Conservation (phyloP, 2,113 vertebrate genomes). For the Sylvilagus bachmani region DNA sequence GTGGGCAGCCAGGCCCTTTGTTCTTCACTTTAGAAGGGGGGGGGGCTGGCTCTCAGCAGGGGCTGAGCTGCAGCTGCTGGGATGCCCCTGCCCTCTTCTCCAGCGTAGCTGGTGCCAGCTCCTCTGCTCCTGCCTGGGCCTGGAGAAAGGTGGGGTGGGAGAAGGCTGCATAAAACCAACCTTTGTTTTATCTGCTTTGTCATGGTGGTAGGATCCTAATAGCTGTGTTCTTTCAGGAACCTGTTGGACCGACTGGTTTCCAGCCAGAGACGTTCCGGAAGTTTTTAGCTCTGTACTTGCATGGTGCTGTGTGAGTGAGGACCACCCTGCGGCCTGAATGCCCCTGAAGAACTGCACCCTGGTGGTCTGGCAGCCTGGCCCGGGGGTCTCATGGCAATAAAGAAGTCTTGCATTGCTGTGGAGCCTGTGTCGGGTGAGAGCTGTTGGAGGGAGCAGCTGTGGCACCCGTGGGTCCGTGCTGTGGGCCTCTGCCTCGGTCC, state of each 20-base stretch:
- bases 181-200: slow-evolving; percentile 45
- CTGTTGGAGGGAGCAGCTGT: not conserved
- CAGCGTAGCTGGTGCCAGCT: not conserved
- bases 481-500: not conserved
- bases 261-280: slow-evolving; percentile 95
- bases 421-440: not conserved
- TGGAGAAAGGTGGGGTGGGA: not conserved
- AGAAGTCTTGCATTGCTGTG: not conserved
- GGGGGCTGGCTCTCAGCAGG: not conserved
- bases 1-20: not conserved
- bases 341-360: not conserved
- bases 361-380: not conserved
- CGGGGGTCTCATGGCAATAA: not conserved
- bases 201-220: slow-evolving; percentile 48
- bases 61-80: not conserved
- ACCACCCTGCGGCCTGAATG: not conserved
- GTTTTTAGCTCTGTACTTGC: slow-evolving; percentile 96
- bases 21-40: not conserved
- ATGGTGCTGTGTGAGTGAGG: slow-evolving; percentile 89
- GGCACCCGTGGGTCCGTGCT: fast-evolving
- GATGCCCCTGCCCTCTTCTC: not conserved
- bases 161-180: not conserved
- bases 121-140: not conserved
- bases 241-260: slow-evolving; percentile 94
- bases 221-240: slow-evolving; percentile 89